These are phyloP conservation scores for Patiria miniata DNA, from an alignment of 35 echinoderm and acorn worm genomes.

Conservation along the genomic window DNA sequence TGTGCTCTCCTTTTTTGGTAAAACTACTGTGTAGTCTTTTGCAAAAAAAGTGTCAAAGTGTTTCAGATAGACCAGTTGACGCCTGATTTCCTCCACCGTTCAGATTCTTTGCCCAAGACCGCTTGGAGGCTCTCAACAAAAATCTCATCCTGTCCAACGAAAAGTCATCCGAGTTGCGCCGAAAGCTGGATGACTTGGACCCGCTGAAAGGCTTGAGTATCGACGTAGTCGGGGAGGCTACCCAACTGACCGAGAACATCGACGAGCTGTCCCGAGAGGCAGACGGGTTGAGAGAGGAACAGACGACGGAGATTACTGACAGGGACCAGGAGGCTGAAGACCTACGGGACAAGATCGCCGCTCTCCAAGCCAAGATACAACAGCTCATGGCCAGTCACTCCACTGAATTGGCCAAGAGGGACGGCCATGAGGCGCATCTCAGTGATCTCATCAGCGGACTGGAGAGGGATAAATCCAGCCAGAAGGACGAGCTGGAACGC, in stretches of 20 bases:
- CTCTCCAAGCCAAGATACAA: not conserved
- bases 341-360: not conserved
- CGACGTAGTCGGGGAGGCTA: not conserved
- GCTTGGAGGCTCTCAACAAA: not conserved
- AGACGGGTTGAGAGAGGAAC: not conserved
- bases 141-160: not conserved
- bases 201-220: not conserved
- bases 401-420: not conserved
- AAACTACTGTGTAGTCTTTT: too few species aligned
- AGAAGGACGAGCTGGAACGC: not conserved
- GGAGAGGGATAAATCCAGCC: not conserved
- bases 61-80: too few species aligned
- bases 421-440: not conserved
- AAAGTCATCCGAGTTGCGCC: not conserved
- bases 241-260: not conserved
- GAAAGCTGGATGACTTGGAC: not conserved
- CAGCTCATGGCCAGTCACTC: not conserved
- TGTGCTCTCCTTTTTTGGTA: too few species aligned
- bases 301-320: not conserved
- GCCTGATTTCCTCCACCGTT: not conserved
- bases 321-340: not conserved
- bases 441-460: not conserved
- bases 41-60: too few species aligned
- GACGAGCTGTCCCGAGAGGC: not conserved
- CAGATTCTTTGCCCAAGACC: not conserved